Base-by-base conservation (phyloP, 1,140 invertebrate species). In the Drosophila virilis region DNA sequence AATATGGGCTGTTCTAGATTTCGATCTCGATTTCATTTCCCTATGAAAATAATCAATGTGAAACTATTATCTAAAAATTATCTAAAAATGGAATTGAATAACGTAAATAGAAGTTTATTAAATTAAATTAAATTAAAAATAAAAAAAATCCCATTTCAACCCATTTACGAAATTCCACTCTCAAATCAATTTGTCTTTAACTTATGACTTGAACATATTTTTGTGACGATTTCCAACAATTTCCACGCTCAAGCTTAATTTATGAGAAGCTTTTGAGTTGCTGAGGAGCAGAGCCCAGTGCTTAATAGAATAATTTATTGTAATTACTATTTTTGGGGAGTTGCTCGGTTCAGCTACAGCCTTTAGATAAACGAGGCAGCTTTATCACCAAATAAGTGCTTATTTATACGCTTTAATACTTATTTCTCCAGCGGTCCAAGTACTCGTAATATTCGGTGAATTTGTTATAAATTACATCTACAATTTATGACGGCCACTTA, bases 261-360 rank as follows among this genome's bases (percentile, higher is more conserved):
- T 37, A 50, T 35, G 33, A 28, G 33, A 28, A 22, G 10, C 10
- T 48, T 10, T 46, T 48, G 13, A 60, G 43, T 32, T 8, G 37
- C 35, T 28, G 2, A 28, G 43, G 6, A 46, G n/a, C 15, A 0
- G 15, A 22, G 42, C 50, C 2, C 48, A 42, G 70, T 54, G 55
- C 70, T 59, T 73, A 73, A 67, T 73, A 52, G 70, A 73, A 73
- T 73, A 73, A 73, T 67, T 73, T 67, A 73, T 73, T 52, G 70
- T 73, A 73, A 73, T 73, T 73, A 73, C 70, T 68, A 59, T 46
- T 68, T 52, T 43, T 8, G 57, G 28, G 46, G 54, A 73, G 40
- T 58, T 66, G n/a, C 40, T 32, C 22, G 57, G 7, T 8, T 12
- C 17, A 33, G 35, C 22, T 37, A 42, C 22, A 33, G 37, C 52